Percentiles rank a stretch among this genome's conserved stretches.
These are phyloP conservation scores for Alsophila aescularia DNA, from an alignment of 2,888 invertebrate genomes.

Conservation along the genomic window DNA sequence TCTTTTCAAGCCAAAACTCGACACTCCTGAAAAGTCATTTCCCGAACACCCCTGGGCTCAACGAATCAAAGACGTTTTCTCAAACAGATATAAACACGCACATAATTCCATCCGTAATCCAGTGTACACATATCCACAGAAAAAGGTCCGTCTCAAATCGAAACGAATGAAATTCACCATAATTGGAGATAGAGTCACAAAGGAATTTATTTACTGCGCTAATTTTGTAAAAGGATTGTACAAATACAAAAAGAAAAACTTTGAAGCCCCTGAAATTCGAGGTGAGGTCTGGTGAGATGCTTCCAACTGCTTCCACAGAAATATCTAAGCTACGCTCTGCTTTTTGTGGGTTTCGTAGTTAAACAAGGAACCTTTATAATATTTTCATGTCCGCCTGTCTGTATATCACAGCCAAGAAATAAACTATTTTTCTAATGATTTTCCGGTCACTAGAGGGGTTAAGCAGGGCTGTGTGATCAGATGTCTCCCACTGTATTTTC, in stretches of 20 bases:
- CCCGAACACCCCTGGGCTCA: conserved; percentile 66
- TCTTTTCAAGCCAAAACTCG: conserved; percentile 44
- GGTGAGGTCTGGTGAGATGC: conserved; percentile 43
- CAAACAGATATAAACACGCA: conserved; percentile 54
- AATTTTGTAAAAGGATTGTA: conserved; percentile 64
- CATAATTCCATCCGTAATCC: conserved; percentile 71
- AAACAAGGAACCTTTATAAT: no score
- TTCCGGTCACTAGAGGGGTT: no score
- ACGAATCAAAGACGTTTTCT: conserved; percentile 54
- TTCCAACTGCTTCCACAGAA: no score
- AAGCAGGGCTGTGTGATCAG: no score
- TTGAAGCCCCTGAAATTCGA: conserved; percentile 63
- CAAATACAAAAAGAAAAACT: conserved; percentile 61
- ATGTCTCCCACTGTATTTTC: no score
- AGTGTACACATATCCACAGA: conserved; percentile 36
- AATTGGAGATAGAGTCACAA: conserved; percentile 64
- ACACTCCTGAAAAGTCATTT: conserved; percentile 39
- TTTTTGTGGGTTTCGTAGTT: no score
- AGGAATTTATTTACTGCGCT: conserved; percentile 67
- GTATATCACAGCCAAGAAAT: no score
- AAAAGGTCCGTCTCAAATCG: conserved; percentile 32
- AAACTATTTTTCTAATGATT: no score
- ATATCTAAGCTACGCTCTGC: no score
- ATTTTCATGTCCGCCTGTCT: no score
- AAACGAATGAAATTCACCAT: conserved; percentile 59